A percentile compares a stretch with the other conserved stretches of the same genome.
These are phyloP conservation scores for Ceyx erithaca DNA, from an alignment of 2,797 vertebrate species.

Conservation along the genomic window DNA sequence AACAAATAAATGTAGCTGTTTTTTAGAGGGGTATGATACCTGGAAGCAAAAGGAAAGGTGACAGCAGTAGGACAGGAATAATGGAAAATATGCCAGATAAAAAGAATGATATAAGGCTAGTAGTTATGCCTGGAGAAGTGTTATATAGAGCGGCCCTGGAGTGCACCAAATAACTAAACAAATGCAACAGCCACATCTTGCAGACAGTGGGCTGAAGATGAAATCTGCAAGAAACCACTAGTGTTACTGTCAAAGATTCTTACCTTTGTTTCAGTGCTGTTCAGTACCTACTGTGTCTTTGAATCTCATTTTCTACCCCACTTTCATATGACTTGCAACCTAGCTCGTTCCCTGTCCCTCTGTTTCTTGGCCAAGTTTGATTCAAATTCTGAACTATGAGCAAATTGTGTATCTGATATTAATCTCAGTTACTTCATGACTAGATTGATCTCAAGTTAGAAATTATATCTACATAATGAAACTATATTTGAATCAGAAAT, in stretches of 20 bases:
- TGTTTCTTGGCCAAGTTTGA: neutral
- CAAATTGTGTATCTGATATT: too few relatives aligned
- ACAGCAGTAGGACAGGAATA: neutral
- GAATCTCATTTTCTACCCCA: neutral
- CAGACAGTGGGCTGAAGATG: neutral
- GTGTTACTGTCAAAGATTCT: neutral
- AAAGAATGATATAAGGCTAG: neutral
- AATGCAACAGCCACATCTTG: neutral
- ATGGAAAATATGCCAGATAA: neutral
- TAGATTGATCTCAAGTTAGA: too few relatives aligned
- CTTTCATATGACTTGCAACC: neutral
- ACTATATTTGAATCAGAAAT: too few relatives aligned
- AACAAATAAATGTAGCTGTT: neutral
- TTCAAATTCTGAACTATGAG: neutral
- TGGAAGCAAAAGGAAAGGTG: neutral
- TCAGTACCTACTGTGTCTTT: neutral
- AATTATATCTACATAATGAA: too few relatives aligned
- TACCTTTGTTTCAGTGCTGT: neutral
- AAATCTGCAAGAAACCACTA: neutral
- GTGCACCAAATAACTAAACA: neutral
- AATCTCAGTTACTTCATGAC: too few relatives aligned
- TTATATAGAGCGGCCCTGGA: neutral
- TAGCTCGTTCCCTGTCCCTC: neutral
- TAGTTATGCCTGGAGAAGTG: neutral
- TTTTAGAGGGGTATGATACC: neutral